Evolutionary conservation across 2,888 invertebrate species (phyloP), one percentile per base, ranked within the genome.

Genomic region (Rhodophaea formosa): DNA sequence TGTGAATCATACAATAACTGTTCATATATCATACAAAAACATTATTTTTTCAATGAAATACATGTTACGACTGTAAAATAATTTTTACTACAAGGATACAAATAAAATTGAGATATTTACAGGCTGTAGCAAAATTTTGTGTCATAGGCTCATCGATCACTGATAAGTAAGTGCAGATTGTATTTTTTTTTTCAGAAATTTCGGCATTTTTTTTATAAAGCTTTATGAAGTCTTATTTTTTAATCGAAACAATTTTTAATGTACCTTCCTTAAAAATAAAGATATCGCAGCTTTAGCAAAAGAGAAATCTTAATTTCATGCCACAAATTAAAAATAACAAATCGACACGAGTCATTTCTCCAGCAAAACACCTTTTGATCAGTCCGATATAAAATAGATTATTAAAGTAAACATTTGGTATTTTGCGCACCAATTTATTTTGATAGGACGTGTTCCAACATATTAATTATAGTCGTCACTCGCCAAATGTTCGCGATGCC

Each of bases 361-460:
- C 45, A 45, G 12, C 16, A 8, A 3, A 8, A 23, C 16, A 12
- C 46, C 49, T 35, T 32, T 52, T 43, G 17, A 53, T 51, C 29
- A 30, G n/a, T n/a, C n/a, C n/a, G n/a, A 35, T 6, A 51, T 35
- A 51, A 7, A 35, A 17, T 12, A 12, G n/a, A 15, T 14, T 35
- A 46, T 45, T 12, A 16, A 55, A 32, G 45, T 44, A 55, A 55
- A 55, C 46, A 46, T 45, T 8, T 12, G 12, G 14, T 10, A 17
- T 32, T 32, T n/a, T 45, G 30, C 43, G 53, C 30, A 58, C 59
- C 54, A 56, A 62, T 54, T 58, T 61, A 60, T 61, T 65, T 59
- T 62, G 57, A 59, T 67, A 68, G 69, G 68, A 62, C 17, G 17
- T 16, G 29, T 49, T 66, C 70, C 69, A 70, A 67, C 47, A 43